Evolutionary conservation across 2,113 vertebrate genomes (phyloP).

Genomic region (Propithecus coquereli): DNA sequence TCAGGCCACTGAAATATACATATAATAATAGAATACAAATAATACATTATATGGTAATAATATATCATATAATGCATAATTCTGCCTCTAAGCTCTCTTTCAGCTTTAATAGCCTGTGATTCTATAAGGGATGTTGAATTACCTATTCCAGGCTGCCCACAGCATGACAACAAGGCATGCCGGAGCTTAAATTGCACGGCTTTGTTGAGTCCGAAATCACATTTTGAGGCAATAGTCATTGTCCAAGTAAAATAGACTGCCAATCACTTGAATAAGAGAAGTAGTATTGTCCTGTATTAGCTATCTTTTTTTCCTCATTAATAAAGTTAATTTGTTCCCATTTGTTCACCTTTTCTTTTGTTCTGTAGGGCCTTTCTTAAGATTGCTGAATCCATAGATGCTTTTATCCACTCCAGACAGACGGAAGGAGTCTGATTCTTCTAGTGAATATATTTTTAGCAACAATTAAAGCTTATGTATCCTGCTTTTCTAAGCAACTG

Average conservation of each 20-base stretch:
- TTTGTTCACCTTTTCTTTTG: slow-evolving; percentile 4
- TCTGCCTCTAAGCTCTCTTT: background rate
- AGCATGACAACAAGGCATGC: background rate
- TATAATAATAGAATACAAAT: background rate
- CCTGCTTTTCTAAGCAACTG: slow-evolving; percentile 32
- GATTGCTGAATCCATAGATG: background rate
- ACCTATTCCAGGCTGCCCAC: background rate
- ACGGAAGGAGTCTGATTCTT: background rate
- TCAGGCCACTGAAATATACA: background rate
- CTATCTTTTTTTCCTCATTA: background rate
- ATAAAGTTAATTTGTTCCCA: slow-evolving; percentile 5
- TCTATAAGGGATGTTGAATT: background rate
- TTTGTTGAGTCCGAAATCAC: slow-evolving; percentile 50
- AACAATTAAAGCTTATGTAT: slow-evolving; percentile 31
- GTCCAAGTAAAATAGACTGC: background rate
- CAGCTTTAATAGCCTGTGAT: background rate
- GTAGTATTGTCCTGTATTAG: background rate
- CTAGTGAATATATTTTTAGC: slow-evolving; percentile 51
- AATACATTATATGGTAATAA: background rate
- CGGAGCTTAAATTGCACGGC: background rate
- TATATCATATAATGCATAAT: background rate
- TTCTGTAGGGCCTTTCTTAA: background rate
- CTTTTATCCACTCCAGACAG: slow-evolving; percentile 41
- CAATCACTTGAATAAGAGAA: slow-evolving; percentile 47
- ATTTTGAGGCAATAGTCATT: background rate